Evolutionary conservation across 2,888 invertebrate species (phyloP).

Genomic region (Sphecodes monilicornis): DNA sequence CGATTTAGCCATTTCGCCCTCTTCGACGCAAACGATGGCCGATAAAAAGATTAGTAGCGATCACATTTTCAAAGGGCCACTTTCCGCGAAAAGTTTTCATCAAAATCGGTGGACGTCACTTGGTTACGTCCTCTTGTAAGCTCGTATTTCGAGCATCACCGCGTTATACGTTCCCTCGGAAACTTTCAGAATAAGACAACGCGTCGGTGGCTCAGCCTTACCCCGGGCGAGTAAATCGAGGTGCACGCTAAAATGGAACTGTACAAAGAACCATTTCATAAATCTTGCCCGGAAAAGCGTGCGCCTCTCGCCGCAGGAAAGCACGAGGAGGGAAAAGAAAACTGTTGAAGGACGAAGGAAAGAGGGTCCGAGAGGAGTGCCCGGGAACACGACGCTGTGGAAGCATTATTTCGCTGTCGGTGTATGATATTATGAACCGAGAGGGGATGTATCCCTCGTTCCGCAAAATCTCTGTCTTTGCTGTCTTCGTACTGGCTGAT

Average conservation of each 20-base stretch:
- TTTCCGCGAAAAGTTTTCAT: background rate
- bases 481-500: background rate
- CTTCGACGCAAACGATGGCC: background rate
- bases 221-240: slow-evolving; percentile 71
- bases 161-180: slow-evolving; percentile 57
- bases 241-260: slow-evolving; percentile 79
- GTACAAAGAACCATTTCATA: slow-evolving; percentile 81
- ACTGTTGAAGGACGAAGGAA: slow-evolving; percentile 79
- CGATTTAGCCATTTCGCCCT: background rate
- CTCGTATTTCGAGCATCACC: slow-evolving; percentile 20
- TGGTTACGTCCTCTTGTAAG: background rate
- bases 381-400: slow-evolving; percentile 62
- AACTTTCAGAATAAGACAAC: slow-evolving; percentile 71
- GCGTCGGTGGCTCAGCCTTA: slow-evolving; percentile 54
- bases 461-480: slow-evolving; percentile 35
- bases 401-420: slow-evolving; percentile 75
- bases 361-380: slow-evolving; percentile 58
- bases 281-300: slow-evolving; percentile 76
- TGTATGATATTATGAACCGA: slow-evolving; percentile 77
- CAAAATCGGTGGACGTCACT: slow-evolving; percentile 8
- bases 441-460: slow-evolving; percentile 47
- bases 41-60: background rate
- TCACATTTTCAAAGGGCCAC: background rate
- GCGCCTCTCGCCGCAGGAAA: slow-evolving; percentile 48
- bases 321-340: slow-evolving; percentile 74